Conservation (phyloP, 2,888 invertebrate genomes). For the Beris chalybata region DNA sequence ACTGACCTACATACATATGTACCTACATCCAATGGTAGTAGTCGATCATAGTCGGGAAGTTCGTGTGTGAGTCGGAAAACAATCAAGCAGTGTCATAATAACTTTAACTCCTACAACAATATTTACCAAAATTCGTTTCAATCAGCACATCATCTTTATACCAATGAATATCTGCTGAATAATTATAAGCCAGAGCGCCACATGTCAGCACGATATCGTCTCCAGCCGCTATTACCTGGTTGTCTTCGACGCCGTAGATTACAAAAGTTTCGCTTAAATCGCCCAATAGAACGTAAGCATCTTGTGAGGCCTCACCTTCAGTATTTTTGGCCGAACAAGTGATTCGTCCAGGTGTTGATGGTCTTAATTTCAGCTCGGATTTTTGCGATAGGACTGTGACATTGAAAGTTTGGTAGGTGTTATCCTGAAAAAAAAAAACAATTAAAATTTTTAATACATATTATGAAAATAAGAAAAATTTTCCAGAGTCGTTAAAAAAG, state of each 20-base stretch:
- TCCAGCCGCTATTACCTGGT: constrained; percentile 58
- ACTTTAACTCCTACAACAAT: background rate
- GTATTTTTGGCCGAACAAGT: constrained; percentile 56
- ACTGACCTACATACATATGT: no score
- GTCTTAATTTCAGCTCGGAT: constrained; percentile 54
- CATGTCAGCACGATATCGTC: constrained; percentile 63
- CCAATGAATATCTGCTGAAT: constrained; percentile 60
- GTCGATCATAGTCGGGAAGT: no score
- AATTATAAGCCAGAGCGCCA: constrained; percentile 61
- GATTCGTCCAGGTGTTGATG: constrained; percentile 55
- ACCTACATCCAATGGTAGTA: no score
- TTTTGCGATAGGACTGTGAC: constrained; percentile 37
- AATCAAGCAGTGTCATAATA: background rate
- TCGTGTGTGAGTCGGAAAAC: background rate
- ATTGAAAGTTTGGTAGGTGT: constrained; percentile 15
- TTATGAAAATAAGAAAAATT: background rate
- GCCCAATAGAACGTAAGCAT: constrained; percentile 49
- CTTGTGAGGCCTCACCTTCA: constrained; percentile 46
- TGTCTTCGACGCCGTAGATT: constrained; percentile 51
- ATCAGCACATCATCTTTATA: constrained; percentile 47
- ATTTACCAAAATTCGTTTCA: constrained; percentile 40
- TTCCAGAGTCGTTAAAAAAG: no score
- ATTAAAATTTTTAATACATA: background rate
- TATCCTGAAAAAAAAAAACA: constrained; percentile 2
- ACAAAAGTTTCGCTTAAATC: constrained; percentile 53